A percentile compares a stretch with the other conserved stretches of the same genome.
phyloP scores from a whole-genome alignment of 2,797 vertebrate genomes.

The Spheniscus humboldti region DNA sequence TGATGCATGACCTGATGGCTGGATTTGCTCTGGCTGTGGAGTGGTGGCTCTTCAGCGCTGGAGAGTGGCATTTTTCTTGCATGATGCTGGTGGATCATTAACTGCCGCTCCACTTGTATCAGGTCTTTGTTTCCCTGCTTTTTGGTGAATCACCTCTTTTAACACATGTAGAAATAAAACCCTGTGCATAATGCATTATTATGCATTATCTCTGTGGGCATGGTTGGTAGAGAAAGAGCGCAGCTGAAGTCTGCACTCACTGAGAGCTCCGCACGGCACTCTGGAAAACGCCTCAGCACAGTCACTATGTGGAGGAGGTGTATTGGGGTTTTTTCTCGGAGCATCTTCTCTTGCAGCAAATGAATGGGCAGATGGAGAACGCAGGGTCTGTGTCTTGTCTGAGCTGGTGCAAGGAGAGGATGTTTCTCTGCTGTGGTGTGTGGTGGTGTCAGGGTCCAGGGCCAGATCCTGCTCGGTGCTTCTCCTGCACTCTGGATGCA shows the following conservation, averaged over 20 bases:
- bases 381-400: background rate
- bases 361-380: background rate
- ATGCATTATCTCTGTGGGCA: background rate
- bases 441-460: background rate
- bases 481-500: background rate
- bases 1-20: background rate
- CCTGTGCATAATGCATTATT: background rate
- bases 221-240: background rate
- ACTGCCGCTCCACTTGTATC: background rate
- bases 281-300: background rate
- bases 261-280: accelerated
- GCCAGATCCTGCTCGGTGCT: background rate
- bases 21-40: background rate
- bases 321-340: background rate
- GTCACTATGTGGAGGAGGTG: background rate
- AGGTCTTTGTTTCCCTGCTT: background rate
- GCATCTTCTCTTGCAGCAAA: background rate
- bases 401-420: background rate
- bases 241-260: background rate
- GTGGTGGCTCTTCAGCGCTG: background rate
- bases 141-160: background rate
- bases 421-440: accelerated
- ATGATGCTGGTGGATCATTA: background rate
- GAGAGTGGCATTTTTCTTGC: background rate
- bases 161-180: background rate